Base-by-base conservation (phyloP, 2,888 invertebrate genomes). In the Latheticus oryzae region DNA sequence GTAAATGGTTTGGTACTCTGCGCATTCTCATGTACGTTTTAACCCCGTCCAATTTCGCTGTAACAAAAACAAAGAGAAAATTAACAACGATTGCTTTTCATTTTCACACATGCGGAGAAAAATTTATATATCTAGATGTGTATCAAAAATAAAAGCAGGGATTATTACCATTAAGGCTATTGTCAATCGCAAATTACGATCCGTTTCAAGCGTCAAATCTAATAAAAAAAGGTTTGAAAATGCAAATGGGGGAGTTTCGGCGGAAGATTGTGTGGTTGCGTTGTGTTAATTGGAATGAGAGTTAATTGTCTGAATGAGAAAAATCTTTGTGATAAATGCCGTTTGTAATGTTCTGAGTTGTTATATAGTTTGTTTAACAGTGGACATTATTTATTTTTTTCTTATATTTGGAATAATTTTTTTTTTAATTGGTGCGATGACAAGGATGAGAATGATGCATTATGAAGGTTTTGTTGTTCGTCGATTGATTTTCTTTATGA, bases 21-120 rank as follows among this genome's bases (percentile, higher is more conserved):
- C 97, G 86, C 91, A 97, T 93, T 64, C 95, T 85, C 97, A 98
- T 97, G 79, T 97, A 98, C 2, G 97, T 97, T 83, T 98, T 98
- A 62, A 98, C 97, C 33, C 95, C 96, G 77, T 98, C 98, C 78
- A 98, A 84, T 84, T 97, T 97, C 32, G 97, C 97, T 98, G 87
- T 45, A 88, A 88, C 73, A 79, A 74, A 19, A 19, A 19, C 21
- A 19, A 19, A 19, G n/a, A n/a, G n/a, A n/a, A n/a, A n/a, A n/a
- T n/a, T n/a, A n/a, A n/a, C n/a, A n/a, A n/a, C n/a, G n/a, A n/a
- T n/a, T n/a, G n/a, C n/a, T n/a, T n/a, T n/a, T n/a, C n/a, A n/a
- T n/a, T n/a, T n/a, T n/a, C n/a, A n/a, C n/a, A n/a, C n/a, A n/a
- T n/a, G n/a, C n/a, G n/a, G n/a, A n/a, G n/a, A n/a, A n/a, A n/a